Evolutionary conservation across 2,113 vertebrate genomes (phyloP), one percentile per base, ranked within the genome.

Genomic region (Dolichallabes microphthalmus): DNA sequence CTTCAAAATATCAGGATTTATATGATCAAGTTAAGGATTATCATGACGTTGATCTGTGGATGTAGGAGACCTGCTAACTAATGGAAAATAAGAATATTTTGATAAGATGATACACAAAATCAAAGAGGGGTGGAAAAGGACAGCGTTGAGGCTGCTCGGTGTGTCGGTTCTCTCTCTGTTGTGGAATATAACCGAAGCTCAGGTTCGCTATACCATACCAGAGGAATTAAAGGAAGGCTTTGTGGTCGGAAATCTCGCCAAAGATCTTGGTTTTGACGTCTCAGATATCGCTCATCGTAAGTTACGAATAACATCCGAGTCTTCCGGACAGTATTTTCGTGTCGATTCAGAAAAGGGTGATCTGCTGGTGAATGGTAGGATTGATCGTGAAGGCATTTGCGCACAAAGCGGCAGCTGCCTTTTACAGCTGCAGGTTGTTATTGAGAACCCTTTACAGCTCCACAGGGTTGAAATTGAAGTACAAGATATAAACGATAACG

Each of bases 371-470:
- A 91, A 90, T 55, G 91, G 91, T 60, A 89, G 90, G 86, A 93
- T 95, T 82, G 95, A 96, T 89, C 92, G 95, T 14, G 96, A 96
- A 84, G 85, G 80, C 0, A 87, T 96, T 60, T 96, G 95, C 30
- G 92, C 93, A 30, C 89, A 90, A 89, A 95, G 88, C 81, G 74
- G 60, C 12, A 90, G 76, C n/a, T 96, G 95, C 88, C 60, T 92
- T 1, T 82, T 96, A 81, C 94, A 91, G 66, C 90, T 95, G 63
- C 92, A 94, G 0, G 86, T 94, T 39, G 90, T 94, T 83, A 92
- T 94, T 89, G 94, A 94, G 90, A 91, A 94, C 14, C 94, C 94
- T 55, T 88, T 95, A 74, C 93, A 95, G 84, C 91, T 95, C 11
- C 91, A 93, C 87, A 92, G 92, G 0, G 77, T 95, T 2, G 93